These are phyloP conservation scores for Diuraphis noxia DNA, from an alignment of 1,140 invertebrate genomes.

Conservation along the genomic window DNA sequence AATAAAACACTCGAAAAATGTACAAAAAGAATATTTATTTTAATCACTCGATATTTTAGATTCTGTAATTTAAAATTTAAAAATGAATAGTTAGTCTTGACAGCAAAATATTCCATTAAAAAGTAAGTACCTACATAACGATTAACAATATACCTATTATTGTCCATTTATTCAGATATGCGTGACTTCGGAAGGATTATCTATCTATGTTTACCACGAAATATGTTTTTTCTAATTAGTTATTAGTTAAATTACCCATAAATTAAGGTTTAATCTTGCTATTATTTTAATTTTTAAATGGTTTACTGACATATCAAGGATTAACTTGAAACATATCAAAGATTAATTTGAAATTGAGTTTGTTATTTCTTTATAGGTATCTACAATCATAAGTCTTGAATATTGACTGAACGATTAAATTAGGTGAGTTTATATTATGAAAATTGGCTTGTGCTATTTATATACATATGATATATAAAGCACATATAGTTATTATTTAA, in stretches of 20 bases:
- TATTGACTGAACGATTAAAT: background rate
- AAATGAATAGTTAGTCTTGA: too few relatives aligned
- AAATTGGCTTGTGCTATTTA: background rate
- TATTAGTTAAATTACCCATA: background rate
- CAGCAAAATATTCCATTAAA: background rate
- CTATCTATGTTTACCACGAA: background rate
- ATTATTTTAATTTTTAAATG: background rate
- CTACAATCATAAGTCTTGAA: too few relatives aligned
- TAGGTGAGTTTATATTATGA: too few relatives aligned
- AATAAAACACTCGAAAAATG: background rate
- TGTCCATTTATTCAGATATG: background rate
- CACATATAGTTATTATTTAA: background rate
- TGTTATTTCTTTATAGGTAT: background rate
- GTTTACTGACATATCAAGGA: background rate
- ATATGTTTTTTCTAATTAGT: background rate
- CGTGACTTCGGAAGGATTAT: background rate
- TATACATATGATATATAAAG: background rate
- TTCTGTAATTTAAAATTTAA: background rate
- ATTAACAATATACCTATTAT: background rate
- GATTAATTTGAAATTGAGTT: background rate
- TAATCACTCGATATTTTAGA: background rate
- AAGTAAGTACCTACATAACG: background rate
- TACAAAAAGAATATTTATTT: background rate
- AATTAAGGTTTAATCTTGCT: background rate
- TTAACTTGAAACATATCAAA: too few relatives aligned